Percentiles rank a stretch among this genome's conserved stretches.
Evolutionary conservation across 2,888 invertebrate genomes (phyloP).

Genomic region (Cosmorhoe ocellata): DNA sequence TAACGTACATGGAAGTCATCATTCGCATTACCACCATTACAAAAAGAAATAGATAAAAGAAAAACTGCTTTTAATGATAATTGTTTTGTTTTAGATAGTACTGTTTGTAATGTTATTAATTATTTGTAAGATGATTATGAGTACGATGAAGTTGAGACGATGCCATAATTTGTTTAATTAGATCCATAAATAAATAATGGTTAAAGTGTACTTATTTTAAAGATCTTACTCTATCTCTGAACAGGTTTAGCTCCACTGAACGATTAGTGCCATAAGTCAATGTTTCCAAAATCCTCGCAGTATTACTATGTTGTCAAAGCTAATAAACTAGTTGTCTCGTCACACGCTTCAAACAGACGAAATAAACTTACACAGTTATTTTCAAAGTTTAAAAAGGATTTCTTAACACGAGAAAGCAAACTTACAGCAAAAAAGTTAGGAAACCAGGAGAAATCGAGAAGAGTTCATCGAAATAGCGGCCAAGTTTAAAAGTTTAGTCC

Average conservation of each 20-base stretch:
- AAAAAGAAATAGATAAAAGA: slow-evolving; percentile 15
- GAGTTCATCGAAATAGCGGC: background rate
- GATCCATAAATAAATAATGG: background rate
- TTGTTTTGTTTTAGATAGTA: background rate
- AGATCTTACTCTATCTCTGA: too few relatives aligned
- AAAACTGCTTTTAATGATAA: background rate
- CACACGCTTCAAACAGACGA: too few relatives aligned
- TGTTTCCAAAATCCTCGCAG: too few relatives aligned
- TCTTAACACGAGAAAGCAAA: background rate
- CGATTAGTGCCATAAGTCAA: too few relatives aligned
- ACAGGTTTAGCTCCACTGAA: too few relatives aligned
- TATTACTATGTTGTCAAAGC: too few relatives aligned
- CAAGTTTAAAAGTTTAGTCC: background rate
- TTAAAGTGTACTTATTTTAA: too few relatives aligned
- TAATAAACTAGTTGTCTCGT: too few relatives aligned
- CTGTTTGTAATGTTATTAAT: slow-evolving; percentile 31
- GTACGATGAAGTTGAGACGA: slow-evolving; percentile 17
- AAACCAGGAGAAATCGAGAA: background rate
- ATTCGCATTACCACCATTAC: slow-evolving; percentile 3
- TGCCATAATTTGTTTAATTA: slow-evolving; percentile 28
- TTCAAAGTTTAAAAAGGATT: too few relatives aligned
- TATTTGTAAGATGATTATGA: slow-evolving; percentile 11
- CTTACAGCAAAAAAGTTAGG: background rate
- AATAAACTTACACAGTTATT: too few relatives aligned
- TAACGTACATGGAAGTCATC: slow-evolving; percentile 9